phyloP scores from a whole-genome alignment of 2,888 invertebrate genomes.

The Poecilus cupreus region DNA sequence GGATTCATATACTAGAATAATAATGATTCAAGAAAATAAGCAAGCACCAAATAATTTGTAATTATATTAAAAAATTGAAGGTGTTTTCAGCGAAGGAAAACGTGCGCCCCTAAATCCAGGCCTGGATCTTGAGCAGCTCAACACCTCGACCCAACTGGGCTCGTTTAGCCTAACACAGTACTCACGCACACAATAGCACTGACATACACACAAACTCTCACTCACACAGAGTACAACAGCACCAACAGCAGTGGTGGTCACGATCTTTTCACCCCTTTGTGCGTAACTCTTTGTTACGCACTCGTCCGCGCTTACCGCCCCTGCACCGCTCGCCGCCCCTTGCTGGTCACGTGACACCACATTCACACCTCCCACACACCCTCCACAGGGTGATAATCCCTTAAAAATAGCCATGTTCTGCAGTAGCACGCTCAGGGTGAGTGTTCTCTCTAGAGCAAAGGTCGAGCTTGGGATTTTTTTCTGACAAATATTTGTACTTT shows the following conservation, averaged over 20 bases:
- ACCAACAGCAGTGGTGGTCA: neutral
- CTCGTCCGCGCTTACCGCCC: neutral
- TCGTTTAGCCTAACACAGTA: neutral
- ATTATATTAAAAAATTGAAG: no score
- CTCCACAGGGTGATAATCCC: constrained; percentile 7
- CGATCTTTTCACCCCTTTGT: constrained; percentile 41
- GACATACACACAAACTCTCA: neutral
- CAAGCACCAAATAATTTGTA: no score
- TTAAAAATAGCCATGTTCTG: neutral
- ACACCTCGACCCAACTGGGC: neutral
- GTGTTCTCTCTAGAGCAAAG: neutral
- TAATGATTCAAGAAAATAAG: no score
- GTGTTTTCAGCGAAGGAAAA: no score
- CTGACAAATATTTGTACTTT: constrained; percentile 34
- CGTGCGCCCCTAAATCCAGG: neutral
- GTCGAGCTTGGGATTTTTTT: neutral
- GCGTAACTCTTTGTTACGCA: constrained; percentile 45
- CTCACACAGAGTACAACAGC: neutral
- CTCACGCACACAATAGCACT: neutral
- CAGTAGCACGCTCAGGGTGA: neutral
- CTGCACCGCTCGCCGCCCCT: neutral
- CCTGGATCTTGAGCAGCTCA: neutral
- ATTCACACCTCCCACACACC: neutral
- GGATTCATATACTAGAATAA: no score
- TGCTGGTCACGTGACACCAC: neutral